A percentile compares a stretch with the other conserved stretches of the same genome.
These are phyloP conservation scores for Chloroceryle aenea DNA, from an alignment of 2,113 vertebrate genomes.

Conservation along the genomic window DNA sequence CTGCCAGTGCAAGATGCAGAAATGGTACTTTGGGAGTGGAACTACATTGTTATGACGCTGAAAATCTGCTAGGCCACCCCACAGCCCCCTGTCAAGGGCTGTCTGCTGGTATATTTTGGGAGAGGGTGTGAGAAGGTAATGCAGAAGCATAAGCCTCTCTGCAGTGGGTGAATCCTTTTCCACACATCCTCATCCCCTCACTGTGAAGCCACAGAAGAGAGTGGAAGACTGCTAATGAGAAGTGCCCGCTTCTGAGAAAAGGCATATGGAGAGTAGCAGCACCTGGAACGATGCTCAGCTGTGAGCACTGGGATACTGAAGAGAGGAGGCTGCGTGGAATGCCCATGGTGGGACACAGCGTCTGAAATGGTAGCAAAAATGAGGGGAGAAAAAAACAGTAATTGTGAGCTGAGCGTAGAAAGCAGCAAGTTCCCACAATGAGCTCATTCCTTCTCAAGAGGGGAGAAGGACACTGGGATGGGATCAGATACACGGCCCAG, in stretches of 20 bases:
- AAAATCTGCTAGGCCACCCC: not conserved
- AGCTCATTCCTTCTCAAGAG: not conserved
- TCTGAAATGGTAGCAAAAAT: not conserved
- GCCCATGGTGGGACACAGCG: not conserved
- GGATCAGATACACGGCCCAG: not conserved
- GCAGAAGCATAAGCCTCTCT: not conserved
- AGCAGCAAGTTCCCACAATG: not conserved
- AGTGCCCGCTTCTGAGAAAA: not conserved
- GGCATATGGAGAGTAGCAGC: not conserved
- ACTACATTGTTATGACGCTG: not conserved
- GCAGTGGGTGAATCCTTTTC: not conserved
- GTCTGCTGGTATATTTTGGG: fast-evolving
- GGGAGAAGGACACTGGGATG: not conserved
- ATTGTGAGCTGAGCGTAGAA: fast-evolving
- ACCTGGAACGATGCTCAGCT: fast-evolving
- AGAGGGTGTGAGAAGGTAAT: not conserved
- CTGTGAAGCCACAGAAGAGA: not conserved
- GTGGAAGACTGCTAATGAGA: not conserved
- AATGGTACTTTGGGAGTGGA: not conserved
- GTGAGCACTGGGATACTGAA: not conserved
- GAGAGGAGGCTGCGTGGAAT: not conserved
- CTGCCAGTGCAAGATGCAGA: not conserved
- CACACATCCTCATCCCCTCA: not conserved
- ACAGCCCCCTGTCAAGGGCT: not conserved
- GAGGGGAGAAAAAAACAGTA: not conserved